These are phyloP conservation scores for Theristicus caerulescens DNA, from an alignment of 2,113 vertebrate species.

Conservation along the genomic window DNA sequence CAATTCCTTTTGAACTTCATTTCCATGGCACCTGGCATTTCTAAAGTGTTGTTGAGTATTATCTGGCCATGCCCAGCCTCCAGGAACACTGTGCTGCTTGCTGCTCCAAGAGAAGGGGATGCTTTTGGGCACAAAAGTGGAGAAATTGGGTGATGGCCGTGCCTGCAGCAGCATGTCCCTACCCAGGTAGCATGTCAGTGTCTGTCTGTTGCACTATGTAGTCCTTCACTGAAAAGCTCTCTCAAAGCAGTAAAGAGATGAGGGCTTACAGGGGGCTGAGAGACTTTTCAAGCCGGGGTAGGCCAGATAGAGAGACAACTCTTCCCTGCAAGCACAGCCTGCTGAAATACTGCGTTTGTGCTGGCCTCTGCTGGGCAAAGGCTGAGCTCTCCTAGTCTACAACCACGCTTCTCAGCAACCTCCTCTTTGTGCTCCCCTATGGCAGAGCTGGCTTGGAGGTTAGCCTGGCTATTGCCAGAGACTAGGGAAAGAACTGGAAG, in stretches of 20 bases:
- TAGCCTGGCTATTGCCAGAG: neutral
- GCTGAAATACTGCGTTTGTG: neutral
- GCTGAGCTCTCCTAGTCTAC: neutral
- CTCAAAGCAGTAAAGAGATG: neutral
- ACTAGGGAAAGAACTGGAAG: neutral
- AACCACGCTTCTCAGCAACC: accelerated
- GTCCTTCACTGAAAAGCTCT: neutral
- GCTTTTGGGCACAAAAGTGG: neutral
- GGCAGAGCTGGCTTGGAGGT: neutral
- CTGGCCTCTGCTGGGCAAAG: slow-evolving; percentile 56
- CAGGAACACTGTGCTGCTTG: neutral
- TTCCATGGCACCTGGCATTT: neutral
- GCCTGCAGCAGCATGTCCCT: neutral
- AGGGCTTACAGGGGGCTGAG: neutral
- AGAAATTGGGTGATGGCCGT: neutral
- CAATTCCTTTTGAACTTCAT: neutral
- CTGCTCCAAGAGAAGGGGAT: neutral
- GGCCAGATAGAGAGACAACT: neutral
- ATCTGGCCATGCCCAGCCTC: neutral
- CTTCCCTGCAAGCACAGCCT: neutral
- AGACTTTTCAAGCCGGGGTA: neutral
- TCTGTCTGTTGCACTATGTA: neutral
- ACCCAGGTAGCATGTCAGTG: neutral
- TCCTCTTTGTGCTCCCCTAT: accelerated
- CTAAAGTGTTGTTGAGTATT: neutral